Conservation (phyloP, 2,888 invertebrate genomes). For the Polylopha cassiicola region DNA sequence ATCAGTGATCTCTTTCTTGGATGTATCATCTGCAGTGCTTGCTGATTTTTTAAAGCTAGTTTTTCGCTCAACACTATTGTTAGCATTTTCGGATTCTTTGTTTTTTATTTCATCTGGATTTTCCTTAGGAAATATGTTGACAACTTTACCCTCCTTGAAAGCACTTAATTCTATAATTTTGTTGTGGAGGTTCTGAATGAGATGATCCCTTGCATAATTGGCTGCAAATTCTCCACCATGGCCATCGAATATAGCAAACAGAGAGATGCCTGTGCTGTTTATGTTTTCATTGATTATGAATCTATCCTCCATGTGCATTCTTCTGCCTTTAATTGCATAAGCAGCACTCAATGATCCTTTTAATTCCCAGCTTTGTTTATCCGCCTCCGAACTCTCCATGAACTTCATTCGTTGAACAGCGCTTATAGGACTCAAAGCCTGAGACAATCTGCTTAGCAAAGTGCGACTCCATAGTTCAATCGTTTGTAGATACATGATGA, state of each 20-base stretch:
- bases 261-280: constrained; percentile 88
- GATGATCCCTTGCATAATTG: constrained; percentile 92
- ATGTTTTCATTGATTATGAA: constrained; percentile 93
- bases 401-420: constrained; percentile 79
- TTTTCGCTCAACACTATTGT: constrained; percentile 73
- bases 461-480: constrained; percentile 89
- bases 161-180: constrained; percentile 86
- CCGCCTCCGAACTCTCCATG: constrained; percentile 73
- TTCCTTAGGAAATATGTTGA: constrained; percentile 47
- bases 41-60: constrained; percentile 82
- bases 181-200: constrained; percentile 87
- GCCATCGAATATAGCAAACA: constrained; percentile 96
- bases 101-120: constrained; percentile 56
- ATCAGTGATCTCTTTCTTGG: constrained; percentile 81
- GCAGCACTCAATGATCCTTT: constrained; percentile 86
- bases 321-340: constrained; percentile 92
- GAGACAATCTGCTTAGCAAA: constrained; percentile 82
- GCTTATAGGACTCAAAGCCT: constrained; percentile 79
- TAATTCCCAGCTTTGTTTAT: constrained; percentile 84
- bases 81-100: constrained; percentile 54
- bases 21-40: constrained; percentile 78
- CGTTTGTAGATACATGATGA: constrained; percentile 88
- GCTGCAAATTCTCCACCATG: constrained; percentile 98
- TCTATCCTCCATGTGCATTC: constrained; percentile 96
- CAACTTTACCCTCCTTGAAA: constrained; percentile 77